A percentile compares a stretch with the other conserved stretches of the same genome.
phyloP scores from a whole-genome alignment of 1,140 invertebrate species.

The Drosophila kohkoa region DNA sequence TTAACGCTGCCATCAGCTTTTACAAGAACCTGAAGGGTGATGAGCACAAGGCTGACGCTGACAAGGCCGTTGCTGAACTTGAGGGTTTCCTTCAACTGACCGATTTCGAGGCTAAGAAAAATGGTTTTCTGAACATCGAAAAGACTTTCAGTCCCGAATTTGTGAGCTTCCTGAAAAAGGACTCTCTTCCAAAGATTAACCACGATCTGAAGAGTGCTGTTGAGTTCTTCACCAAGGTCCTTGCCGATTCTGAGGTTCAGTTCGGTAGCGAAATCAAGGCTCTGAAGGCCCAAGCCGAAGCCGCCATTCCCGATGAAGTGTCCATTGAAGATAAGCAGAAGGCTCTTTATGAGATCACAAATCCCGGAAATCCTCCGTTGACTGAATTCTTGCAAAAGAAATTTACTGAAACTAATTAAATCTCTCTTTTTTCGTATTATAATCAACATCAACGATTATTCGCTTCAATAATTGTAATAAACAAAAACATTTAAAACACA shows the following conservation, averaged over 20 bases:
- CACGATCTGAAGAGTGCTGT: slow-evolving; percentile 44
- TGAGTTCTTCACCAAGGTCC: slow-evolving; percentile 55
- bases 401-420: slow-evolving; percentile 52
- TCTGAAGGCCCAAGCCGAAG: slow-evolving; percentile 49
- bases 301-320: slow-evolving; percentile 37
- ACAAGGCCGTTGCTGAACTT: slow-evolving; percentile 43
- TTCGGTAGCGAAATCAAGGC: slow-evolving; percentile 49
- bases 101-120: slow-evolving; percentile 48
- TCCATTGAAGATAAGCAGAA: slow-evolving; percentile 62
- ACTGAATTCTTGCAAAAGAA: slow-evolving; percentile 61
- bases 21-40: slow-evolving; percentile 44
- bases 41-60: slow-evolving; percentile 50
- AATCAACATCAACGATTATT: slow-evolving; percentile 6
- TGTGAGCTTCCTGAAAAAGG: slow-evolving; percentile 50
- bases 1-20: slow-evolving; percentile 45
- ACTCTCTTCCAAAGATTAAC: slow-evolving; percentile 55
- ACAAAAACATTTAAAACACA: slow-evolving; percentile 15
- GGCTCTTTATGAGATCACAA: slow-evolving; percentile 56
- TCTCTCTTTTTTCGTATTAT: not conserved
- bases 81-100: slow-evolving; percentile 41
- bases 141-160: slow-evolving; percentile 56
- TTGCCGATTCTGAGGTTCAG: slow-evolving; percentile 24
- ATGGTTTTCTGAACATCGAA: slow-evolving; percentile 44
- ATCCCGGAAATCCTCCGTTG: slow-evolving; percentile 48
- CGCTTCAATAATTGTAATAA: slow-evolving; percentile 26